Percentiles rank a stretch among this genome's conserved stretches.
Conservation (phyloP, 2,113 vertebrate genomes). For the Ceuthmochares aereus region DNA sequence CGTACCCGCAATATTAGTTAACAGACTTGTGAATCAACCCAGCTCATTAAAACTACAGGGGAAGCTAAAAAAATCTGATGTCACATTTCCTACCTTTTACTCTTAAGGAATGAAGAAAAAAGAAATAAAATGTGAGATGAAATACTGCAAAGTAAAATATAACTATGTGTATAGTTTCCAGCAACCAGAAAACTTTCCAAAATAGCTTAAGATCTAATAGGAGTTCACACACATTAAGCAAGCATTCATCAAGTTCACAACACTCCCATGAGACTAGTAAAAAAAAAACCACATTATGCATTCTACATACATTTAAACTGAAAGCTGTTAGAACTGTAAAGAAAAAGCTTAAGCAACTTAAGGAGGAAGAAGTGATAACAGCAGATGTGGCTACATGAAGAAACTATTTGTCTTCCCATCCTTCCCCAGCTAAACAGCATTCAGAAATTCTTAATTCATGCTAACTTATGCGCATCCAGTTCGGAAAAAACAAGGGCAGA, state of each 20-base stretch:
- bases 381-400: not conserved
- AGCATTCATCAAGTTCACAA: not conserved
- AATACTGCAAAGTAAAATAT: not conserved
- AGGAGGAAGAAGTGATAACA: not conserved
- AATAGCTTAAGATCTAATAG: not conserved
- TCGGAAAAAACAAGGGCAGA: not conserved
- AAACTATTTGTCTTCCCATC: not conserved
- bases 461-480: not conserved
- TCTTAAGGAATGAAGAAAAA: not conserved
- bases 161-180: not conserved
- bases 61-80: slow-evolving; percentile 13
- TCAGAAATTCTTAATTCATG: not conserved
- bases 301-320: not conserved
- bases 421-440: not conserved
- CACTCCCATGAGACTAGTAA: not conserved
- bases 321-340: not conserved
- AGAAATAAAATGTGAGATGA: not conserved
- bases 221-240: not conserved
- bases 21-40: slow-evolving; percentile 28
- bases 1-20: not conserved
- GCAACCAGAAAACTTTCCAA: not conserved
- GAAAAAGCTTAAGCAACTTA: not conserved
- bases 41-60: not conserved
- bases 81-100: not conserved
- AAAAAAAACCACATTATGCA: not conserved